These are phyloP conservation scores for Prionailurus bengalensis DNA, from an alignment of 2,113 vertebrate genomes.

Conservation along the genomic window DNA sequence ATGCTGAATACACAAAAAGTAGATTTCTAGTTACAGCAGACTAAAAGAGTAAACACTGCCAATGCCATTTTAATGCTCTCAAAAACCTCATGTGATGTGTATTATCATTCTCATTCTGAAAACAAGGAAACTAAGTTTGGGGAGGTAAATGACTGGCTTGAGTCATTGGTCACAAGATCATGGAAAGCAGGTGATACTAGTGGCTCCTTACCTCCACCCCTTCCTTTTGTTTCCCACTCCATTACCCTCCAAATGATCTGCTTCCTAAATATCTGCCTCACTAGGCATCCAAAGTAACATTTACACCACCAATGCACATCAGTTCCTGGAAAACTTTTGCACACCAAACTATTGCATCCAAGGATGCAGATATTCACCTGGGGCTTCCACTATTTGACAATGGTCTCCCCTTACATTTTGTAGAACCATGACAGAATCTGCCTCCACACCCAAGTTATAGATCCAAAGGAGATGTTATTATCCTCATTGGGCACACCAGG, in stretches of 20 bases:
- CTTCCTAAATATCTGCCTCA: not conserved
- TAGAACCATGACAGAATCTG: not conserved
- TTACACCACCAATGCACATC: not conserved
- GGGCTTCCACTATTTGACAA: not conserved
- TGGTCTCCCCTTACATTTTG: no score
- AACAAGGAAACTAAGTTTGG: not conserved
- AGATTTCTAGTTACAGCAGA: no score
- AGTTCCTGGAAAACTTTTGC: not conserved
- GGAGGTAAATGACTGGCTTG: not conserved
- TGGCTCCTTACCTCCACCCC: not conserved
- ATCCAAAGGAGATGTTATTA: no score
- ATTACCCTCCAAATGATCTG: not conserved
- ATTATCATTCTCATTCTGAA: not conserved
- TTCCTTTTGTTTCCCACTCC: not conserved
- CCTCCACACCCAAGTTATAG: accelerated
- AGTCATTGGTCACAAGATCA: not conserved
- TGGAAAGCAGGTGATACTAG: not conserved
- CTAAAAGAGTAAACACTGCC: not conserved
- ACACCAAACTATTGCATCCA: not conserved
- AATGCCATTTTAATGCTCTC: not conserved
- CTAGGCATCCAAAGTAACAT: not conserved
- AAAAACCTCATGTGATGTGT: not conserved
- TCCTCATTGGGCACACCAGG: no score
- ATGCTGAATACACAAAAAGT: not conserved
- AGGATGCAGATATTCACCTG: not conserved